Evolutionary conservation across 2,888 invertebrate genomes (phyloP), one percentile per base, ranked within the genome.

Genomic region (Cremastinae sp.): DNA sequence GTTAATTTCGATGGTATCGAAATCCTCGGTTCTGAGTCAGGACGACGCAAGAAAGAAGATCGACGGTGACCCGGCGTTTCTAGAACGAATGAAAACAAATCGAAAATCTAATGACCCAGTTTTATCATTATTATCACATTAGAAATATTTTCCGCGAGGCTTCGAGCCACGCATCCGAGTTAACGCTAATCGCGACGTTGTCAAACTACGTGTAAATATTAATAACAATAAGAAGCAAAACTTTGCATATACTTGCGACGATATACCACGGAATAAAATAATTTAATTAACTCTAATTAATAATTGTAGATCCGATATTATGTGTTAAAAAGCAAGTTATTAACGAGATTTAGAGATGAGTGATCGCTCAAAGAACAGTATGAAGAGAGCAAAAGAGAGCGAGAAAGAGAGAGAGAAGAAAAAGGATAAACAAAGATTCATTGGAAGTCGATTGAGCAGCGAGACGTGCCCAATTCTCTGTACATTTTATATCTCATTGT

Each of bases 401-500:
- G 53, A 72, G 14, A 8, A 12, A 43, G 7, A 58, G 8, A 45
- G 37, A 16, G 18, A 39, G 35, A 51, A 3, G 18, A 45, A 37
- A 28, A 10, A 35, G 37, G 53, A 16, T n/a, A 39, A 45, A 56
- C 18, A 22, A 22, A 39, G 14, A 10, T 39, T 69, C 61, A 8
- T 10, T 45, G 47, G 41, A 35, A 37, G 43, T 45, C 28, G 55
- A 70, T 74, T 59, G 49, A 66, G 78, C 79, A 75, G 61, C 74
- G 74, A 72, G 51, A 58, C 65, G 59, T 51, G 66, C 35, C 73
- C 74, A 74, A 81, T 83, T 82, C 79, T 83, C 80, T 47, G 59
- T 69, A 83, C 82, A 82, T 83, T 84, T 86, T 85, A 83, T 85
- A 84, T 84, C 82, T 83, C 79, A 84, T 80, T 85, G 83, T 85